phyloP scores from a whole-genome alignment of 2,797 vertebrate genomes.

The Tympanoctomys barrerae region DNA sequence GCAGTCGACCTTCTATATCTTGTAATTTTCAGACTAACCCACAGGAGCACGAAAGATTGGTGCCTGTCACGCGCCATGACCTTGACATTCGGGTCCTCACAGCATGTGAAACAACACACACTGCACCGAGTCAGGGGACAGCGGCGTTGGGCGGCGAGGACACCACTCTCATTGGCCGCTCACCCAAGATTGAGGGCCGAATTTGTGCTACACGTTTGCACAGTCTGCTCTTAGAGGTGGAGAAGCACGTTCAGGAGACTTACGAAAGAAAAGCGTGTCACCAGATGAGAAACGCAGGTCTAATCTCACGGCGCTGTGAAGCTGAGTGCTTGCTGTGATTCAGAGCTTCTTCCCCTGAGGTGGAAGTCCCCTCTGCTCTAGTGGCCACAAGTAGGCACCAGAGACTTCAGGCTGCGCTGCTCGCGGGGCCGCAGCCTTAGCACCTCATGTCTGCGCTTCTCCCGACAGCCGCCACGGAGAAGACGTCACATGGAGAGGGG shows the following conservation, averaged over 20 bases:
- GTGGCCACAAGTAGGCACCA: not conserved
- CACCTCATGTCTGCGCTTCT: too few species aligned
- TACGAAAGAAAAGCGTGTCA: not conserved
- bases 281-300: not conserved
- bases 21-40: too few species aligned
- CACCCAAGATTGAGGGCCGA: rapidly evolving
- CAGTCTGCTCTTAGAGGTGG: not conserved
- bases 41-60: rapidly evolving
- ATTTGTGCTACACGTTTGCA: rapidly evolving
- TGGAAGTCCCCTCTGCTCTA: not conserved
- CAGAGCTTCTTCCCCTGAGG: not conserved
- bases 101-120: rapidly evolving
- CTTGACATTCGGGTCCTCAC: not conserved
- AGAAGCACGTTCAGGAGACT: not conserved
- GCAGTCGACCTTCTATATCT: rapidly evolving
- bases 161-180: rapidly evolving
- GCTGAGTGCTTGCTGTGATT: not conserved
- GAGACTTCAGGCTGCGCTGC: not conserved
- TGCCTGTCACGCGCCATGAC: rapidly evolving
- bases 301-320: rapidly evolving
- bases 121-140: rapidly evolving
- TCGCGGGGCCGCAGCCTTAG: not conserved
- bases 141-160: rapidly evolving
- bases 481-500: rapidly evolving
- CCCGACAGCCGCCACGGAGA: rapidly evolving